Evolutionary conservation across 2,888 invertebrate species (phyloP).

Genomic region (Eurytoma adleriae): DNA sequence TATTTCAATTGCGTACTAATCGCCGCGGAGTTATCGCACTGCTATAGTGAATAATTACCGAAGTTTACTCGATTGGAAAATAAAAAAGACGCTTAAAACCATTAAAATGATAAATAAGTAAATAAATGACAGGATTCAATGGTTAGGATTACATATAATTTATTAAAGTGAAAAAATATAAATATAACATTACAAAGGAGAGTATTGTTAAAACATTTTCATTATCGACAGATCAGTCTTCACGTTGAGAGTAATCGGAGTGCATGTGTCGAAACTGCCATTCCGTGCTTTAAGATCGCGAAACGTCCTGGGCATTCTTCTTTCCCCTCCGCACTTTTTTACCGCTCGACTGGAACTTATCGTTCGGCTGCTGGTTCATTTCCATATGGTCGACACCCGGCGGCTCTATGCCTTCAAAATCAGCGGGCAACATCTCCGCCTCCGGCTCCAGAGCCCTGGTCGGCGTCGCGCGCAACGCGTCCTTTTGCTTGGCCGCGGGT

Average conservation of each 20-base stretch:
- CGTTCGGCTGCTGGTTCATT: conserved; percentile 50
- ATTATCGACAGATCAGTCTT: conserved; percentile 2
- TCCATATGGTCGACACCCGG: conserved; percentile 74
- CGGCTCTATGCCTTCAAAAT: conserved; percentile 68
- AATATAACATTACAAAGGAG: neutral
- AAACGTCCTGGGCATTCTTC: no score
- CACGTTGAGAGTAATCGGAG: no score
- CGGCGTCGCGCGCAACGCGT: conserved; percentile 27
- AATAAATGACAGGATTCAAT: no score
- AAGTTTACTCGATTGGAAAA: no score
- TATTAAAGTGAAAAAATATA: neutral
- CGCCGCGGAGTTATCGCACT: no score
- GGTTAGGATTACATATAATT: neutral
- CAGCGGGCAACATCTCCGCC: conserved; percentile 73
- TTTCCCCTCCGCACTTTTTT: neutral
- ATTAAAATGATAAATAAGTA: no score
- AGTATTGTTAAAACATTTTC: neutral
- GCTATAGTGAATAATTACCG: no score
- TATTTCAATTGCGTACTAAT: neutral
- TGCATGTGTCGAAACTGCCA: no score
- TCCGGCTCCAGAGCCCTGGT: conserved; percentile 71
- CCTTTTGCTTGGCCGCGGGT: neutral
- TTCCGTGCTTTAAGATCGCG: no score
- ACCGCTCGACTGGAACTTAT: neutral
- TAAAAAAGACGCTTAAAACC: no score